Percentiles rank a stretch among this genome's conserved stretches.
Conservation (phyloP, 2,888 invertebrate genomes). For the Chrysina gloriosa region DNA sequence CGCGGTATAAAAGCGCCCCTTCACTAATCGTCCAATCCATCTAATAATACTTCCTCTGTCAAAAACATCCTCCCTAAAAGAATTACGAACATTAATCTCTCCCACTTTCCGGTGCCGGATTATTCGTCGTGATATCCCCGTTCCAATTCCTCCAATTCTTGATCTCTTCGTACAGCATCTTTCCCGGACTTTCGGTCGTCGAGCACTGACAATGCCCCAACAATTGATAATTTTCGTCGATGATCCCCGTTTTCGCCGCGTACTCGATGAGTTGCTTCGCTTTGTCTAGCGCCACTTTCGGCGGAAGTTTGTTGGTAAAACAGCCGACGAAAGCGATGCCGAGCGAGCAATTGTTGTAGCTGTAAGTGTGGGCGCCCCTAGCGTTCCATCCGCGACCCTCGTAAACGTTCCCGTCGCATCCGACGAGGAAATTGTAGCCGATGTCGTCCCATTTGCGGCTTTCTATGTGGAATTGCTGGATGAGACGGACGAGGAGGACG, state of each 20-base stretch:
- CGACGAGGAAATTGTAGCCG: slow-evolving; percentile 69
- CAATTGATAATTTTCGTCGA: slow-evolving; percentile 65
- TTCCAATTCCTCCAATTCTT: slow-evolving; percentile 68
- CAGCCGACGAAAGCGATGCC: slow-evolving; percentile 70
- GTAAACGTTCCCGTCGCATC: slow-evolving; percentile 70
- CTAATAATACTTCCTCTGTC: too few relatives aligned
- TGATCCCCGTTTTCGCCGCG: slow-evolving; percentile 65
- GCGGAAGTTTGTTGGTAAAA: slow-evolving; percentile 66
- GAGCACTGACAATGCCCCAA: slow-evolving; percentile 68
- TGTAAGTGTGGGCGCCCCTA: slow-evolving; percentile 68
- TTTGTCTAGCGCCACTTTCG: slow-evolving; percentile 61
- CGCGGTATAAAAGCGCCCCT: too few relatives aligned
- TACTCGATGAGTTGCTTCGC: slow-evolving; percentile 65
- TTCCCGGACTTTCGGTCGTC: slow-evolving; percentile 68
- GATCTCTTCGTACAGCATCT: slow-evolving; percentile 66
- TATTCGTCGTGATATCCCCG: not conserved
- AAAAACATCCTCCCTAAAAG: too few relatives aligned
- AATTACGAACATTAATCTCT: too few relatives aligned
- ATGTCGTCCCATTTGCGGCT: slow-evolving; percentile 68
- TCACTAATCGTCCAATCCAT: too few relatives aligned
- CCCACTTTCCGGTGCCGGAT: slow-evolving; percentile 2
- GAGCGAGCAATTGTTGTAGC: slow-evolving; percentile 66
- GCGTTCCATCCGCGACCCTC: slow-evolving; percentile 70
- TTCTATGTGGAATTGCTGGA: slow-evolving; percentile 69
- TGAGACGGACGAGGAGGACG: slow-evolving; percentile 64